Evolutionary conservation across 2,888 invertebrate genomes (phyloP).

Genomic region (Melinaea menophilus): DNA sequence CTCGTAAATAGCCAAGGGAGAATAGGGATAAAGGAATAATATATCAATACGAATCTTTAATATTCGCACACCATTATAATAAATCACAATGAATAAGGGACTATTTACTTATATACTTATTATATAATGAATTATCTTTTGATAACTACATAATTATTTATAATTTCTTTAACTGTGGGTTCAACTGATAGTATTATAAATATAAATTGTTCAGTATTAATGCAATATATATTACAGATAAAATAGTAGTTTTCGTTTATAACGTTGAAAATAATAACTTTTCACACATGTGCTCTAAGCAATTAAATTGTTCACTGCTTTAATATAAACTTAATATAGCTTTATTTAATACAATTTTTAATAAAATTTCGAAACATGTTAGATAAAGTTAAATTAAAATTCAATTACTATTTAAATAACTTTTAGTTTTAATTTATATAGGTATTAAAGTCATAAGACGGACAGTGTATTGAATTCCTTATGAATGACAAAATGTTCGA

Average conservation of each 20-base stretch:
- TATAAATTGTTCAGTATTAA: no score
- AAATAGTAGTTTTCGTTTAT: neutral
- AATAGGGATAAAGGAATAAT: slow-evolving; percentile 76
- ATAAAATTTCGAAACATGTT: no score
- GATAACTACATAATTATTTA: neutral
- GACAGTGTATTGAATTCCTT: slow-evolving; percentile 63
- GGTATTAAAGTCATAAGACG: no score
- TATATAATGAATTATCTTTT: slow-evolving; percentile 7
- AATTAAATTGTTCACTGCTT: no score
- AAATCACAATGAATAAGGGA: slow-evolving; percentile 71
- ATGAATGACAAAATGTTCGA: slow-evolving; percentile 67
- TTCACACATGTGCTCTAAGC: no score
- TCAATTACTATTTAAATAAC: no score
- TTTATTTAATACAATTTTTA: no score
- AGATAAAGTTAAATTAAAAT: no score
- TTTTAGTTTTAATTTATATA: no score
- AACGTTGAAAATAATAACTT: no score
- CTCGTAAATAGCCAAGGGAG: slow-evolving; percentile 74
- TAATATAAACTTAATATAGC: no score
- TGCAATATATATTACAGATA: neutral
- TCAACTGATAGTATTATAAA: no score
- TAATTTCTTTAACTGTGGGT: neutral
- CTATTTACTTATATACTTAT: slow-evolving; percentile 31
- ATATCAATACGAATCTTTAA: slow-evolving; percentile 78
- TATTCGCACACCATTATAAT: slow-evolving; percentile 71